Evolutionary conservation across 2,888 invertebrate species (phyloP).

Genomic region (Oligia latruncula): DNA sequence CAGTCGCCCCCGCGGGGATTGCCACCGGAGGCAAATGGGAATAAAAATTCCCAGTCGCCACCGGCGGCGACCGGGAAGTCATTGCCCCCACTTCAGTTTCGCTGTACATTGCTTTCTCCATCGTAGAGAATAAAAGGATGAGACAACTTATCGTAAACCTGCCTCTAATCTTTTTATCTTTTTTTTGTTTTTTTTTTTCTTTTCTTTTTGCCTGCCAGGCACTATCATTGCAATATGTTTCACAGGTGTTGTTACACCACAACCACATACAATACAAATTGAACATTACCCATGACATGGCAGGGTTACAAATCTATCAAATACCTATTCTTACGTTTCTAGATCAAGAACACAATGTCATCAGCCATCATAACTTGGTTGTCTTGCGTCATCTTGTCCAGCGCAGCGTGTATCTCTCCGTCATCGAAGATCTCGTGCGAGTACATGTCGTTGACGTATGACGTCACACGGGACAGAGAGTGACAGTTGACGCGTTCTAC

Average conservation of each 20-base stretch:
- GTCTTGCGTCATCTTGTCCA: conserved; percentile 95
- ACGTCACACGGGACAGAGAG: conserved; percentile 91
- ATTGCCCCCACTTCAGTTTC: too few species aligned
- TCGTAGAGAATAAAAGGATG: too few species aligned
- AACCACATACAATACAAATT: background rate
- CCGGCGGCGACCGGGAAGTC: too few species aligned
- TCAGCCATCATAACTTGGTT: conserved; percentile 98
- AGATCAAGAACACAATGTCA: conserved; percentile 95
- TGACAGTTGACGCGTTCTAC: conserved; percentile 94
- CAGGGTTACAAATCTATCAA: conserved; percentile 19
- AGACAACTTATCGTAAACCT: too few species aligned
- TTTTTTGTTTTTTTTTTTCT: too few species aligned
- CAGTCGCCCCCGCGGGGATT: too few species aligned
- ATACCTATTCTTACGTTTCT: conserved; percentile 61
- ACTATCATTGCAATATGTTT: background rate
- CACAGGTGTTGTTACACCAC: background rate
- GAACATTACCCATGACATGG: background rate
- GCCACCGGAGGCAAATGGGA: too few species aligned
- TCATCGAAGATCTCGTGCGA: conserved; percentile 90
- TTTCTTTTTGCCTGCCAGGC: too few species aligned
- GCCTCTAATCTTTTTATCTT: too few species aligned
- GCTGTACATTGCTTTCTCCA: too few species aligned
- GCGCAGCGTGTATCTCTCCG: conserved; percentile 94
- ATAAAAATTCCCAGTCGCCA: too few species aligned
- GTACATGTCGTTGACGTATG: conserved; percentile 92